A percentile compares a stretch with the other conserved stretches of the same genome.
These are phyloP conservation scores for Rhagoletis zephyria DNA, from an alignment of 1,140 invertebrate species.

Conservation along the genomic window DNA sequence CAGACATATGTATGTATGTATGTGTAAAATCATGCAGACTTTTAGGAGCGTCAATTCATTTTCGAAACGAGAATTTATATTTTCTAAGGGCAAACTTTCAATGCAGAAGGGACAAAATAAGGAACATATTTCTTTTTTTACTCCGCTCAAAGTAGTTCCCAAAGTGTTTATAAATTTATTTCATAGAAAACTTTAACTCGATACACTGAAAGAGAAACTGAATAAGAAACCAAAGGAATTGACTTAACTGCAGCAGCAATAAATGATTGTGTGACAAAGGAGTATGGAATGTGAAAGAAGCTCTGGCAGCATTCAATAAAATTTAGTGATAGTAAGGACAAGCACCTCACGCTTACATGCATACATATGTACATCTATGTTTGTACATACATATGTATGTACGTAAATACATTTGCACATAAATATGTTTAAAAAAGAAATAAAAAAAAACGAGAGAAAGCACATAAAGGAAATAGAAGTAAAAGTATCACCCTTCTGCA, in stretches of 20 bases:
- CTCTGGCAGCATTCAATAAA: conserved; percentile 29
- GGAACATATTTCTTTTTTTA: not conserved
- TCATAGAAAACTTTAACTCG: conserved; percentile 40
- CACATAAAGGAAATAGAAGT: not conserved
- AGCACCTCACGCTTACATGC: not conserved
- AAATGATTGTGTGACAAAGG: not conserved
- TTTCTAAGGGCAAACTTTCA: conserved; percentile 22
- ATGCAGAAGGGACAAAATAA: conserved; percentile 10
- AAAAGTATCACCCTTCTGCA: conserved; percentile 32
- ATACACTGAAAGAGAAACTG: not conserved
- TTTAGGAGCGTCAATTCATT: not conserved
- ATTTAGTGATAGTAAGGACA: not conserved
- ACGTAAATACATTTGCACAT: not conserved
- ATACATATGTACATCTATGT: not conserved
- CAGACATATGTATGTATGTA: not conserved
- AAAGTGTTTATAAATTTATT: conserved; percentile 52
- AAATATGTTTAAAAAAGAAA: not conserved
- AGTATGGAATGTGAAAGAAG: not conserved
- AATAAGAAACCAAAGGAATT: not conserved
- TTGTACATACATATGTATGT: not conserved
- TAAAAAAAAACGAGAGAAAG: not conserved
- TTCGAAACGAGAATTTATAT: conserved; percentile 25
- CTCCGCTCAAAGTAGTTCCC: not conserved
- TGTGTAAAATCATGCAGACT: not conserved
- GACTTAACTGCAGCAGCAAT: conserved; percentile 11